These are phyloP conservation scores for Aphelinus certus DNA, from an alignment of 1,140 invertebrate species.

Conservation along the genomic window DNA sequence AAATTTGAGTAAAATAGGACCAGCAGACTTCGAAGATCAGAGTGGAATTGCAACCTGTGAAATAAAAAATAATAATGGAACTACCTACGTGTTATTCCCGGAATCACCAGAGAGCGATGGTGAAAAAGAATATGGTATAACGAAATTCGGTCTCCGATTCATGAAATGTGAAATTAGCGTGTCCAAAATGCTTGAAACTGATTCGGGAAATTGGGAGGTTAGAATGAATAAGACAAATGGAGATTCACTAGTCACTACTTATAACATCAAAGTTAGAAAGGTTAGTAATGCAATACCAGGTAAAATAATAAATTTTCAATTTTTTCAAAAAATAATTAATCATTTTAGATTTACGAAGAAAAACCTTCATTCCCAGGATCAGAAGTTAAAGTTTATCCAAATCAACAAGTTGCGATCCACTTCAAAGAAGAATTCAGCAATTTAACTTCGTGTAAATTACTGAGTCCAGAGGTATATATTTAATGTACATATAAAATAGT, in stretches of 20 bases:
- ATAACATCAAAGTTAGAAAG: conserved; percentile 25
- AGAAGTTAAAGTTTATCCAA: background rate
- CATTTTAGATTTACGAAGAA: conserved; percentile 7
- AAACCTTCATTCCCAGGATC: background rate
- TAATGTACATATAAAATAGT: background rate
- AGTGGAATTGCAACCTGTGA: background rate
- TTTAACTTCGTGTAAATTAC: conserved; percentile 15
- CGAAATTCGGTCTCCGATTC: too few relatives aligned
- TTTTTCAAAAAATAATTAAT: background rate
- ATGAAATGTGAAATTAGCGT: background rate
- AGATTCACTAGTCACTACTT: background rate
- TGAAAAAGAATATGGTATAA: too few relatives aligned
- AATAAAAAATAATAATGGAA: conserved; percentile 5
- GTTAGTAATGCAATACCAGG: background rate
- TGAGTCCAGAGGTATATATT: conserved; percentile 21
- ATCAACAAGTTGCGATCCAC: conserved; percentile 3
- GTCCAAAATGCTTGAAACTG: background rate
- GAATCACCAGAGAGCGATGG: too few relatives aligned
- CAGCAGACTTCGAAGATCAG: background rate
- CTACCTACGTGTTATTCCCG: too few relatives aligned
- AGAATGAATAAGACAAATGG: background rate
- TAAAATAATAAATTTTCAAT: too few relatives aligned
- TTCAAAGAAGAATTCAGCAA: conserved; percentile 21
- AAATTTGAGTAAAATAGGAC: conserved; percentile 1
- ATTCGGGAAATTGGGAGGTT: conserved; percentile 12